These are phyloP conservation scores for Scomberomorus guttatus DNA, from an alignment of 2,797 vertebrate species.

Conservation along the genomic window DNA sequence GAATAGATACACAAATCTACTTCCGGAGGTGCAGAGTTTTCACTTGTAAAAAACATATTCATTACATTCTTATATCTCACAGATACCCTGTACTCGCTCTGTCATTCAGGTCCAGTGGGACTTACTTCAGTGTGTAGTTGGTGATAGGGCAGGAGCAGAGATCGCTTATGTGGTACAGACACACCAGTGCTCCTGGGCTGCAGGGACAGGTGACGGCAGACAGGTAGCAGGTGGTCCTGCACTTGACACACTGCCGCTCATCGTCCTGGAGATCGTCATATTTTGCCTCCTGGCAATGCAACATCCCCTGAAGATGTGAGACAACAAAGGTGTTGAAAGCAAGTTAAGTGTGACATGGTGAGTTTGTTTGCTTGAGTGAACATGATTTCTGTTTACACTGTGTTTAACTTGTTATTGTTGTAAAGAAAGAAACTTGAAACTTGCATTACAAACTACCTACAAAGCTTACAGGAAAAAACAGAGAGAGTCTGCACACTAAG, in stretches of 20 bases:
- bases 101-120: slow-evolving; percentile 12
- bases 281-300: slow-evolving; percentile 84
- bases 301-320: slow-evolving; percentile 86
- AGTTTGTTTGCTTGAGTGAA: not conserved
- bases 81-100: not conserved
- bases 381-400: not conserved
- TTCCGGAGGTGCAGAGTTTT: not conserved
- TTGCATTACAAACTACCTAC: not conserved
- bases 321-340: slow-evolving; percentile 16
- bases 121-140: slow-evolving; percentile 94
- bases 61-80: not conserved
- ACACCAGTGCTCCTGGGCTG: slow-evolving; percentile 90
- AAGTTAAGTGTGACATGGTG: not conserved
- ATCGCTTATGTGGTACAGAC: slow-evolving; percentile 90
- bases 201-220: slow-evolving; percentile 94
- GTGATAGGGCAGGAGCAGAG: slow-evolving; percentile 91
- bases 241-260: slow-evolving; percentile 95
- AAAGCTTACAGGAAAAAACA: not conserved
- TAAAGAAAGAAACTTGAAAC: not conserved
- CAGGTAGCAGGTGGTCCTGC: slow-evolving; percentile 97
- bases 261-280: slow-evolving; percentile 96
- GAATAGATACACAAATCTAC: not conserved
- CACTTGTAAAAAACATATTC: not conserved
- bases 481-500: not conserved
- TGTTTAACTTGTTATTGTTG: slow-evolving; percentile 1